Percentiles rank a stretch among this genome's conserved stretches.
Conservation (phyloP, 2,797 vertebrate species). For the Yasuhikotakia modesta region DNA sequence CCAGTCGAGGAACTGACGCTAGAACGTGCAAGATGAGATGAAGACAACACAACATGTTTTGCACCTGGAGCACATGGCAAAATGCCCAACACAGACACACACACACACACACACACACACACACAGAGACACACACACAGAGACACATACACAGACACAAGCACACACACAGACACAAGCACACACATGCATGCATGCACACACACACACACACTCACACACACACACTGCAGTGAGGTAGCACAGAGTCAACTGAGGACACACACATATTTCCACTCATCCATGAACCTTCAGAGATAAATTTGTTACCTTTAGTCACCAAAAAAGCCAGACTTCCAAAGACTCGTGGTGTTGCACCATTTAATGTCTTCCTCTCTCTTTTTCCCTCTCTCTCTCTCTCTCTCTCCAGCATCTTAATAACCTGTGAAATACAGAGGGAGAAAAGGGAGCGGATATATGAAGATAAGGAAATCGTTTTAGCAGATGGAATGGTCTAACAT, state of each 20-base stretch:
- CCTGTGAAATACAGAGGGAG: conserved; percentile 51
- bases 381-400: conserved; percentile 51
- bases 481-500: conserved; percentile 43
- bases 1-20: conserved; percentile 24
- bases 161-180: background rate
- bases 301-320: conserved; percentile 33
- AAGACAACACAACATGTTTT: conserved; percentile 6
- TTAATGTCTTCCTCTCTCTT: conserved; percentile 1
- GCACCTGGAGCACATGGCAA: conserved; percentile 36
- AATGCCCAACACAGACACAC: conserved; percentile 10
- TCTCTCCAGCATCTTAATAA: conserved; percentile 43
- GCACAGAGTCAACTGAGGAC: conserved; percentile 7
- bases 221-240: conserved; percentile 27
- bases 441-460: background rate
- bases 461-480: conserved; percentile 39
- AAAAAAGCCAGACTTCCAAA: conserved; percentile 12
- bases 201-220: too few relatives aligned
- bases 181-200: background rate
- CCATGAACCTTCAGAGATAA: conserved; percentile 5
- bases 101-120: background rate
- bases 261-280: background rate
- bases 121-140: background rate
- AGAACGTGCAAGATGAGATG: conserved; percentile 16
- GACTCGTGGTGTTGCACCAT: conserved; percentile 2
- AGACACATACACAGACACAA: background rate